A percentile compares a stretch with the other conserved stretches of the same genome.
Evolutionary conservation across 2,797 vertebrate genomes (phyloP).

Genomic region (Rhadinocentrus ornatus): DNA sequence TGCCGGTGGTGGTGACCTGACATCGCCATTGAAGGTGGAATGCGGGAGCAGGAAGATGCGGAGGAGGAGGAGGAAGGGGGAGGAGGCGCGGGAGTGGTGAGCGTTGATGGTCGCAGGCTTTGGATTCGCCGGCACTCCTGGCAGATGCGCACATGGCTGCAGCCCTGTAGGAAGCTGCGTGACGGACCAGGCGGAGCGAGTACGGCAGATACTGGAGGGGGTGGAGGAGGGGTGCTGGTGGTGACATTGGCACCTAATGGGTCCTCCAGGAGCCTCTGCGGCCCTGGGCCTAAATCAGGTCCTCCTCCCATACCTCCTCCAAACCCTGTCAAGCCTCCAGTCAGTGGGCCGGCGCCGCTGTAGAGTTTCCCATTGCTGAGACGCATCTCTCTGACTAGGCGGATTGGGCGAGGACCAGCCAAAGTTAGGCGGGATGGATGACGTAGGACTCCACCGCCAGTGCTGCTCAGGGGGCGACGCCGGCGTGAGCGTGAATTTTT

Average conservation of each 20-base stretch:
- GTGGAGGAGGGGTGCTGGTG: conserved; percentile 31
- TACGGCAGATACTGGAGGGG: conserved; percentile 44
- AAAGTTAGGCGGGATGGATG: conserved; percentile 83
- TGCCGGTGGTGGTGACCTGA: conserved; percentile 50
- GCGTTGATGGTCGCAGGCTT: conserved; percentile 76
- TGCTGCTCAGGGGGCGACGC: conserved; percentile 72
- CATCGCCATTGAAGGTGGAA: conserved; percentile 12
- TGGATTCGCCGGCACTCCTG: conserved; percentile 92
- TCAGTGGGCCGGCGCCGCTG: conserved; percentile 77
- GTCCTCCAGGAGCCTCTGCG: conserved; percentile 82
- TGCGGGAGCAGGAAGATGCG: conserved; percentile 65
- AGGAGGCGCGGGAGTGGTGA: conserved; percentile 62
- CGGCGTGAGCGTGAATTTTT: conserved; percentile 89
- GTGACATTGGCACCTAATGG: conserved; percentile 66
- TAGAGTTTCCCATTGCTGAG: conserved; percentile 92
- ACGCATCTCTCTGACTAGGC: conserved; percentile 88
- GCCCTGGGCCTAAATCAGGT: conserved; percentile 79
- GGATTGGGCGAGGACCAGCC: conserved; percentile 81
- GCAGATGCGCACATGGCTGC: conserved; percentile 91
- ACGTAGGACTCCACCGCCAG: conserved; percentile 71
- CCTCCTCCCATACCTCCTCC: conserved; percentile 33
- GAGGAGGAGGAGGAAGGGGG: conserved; percentile 60
- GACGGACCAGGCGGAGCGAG: conserved; percentile 59
- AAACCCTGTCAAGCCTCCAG: conserved; percentile 42
- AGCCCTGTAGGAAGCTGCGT: conserved; percentile 80